Evolutionary conservation across 2,888 invertebrate genomes (phyloP), one percentile per base, ranked within the genome.

Genomic region (Acrobasis consociella): DNA sequence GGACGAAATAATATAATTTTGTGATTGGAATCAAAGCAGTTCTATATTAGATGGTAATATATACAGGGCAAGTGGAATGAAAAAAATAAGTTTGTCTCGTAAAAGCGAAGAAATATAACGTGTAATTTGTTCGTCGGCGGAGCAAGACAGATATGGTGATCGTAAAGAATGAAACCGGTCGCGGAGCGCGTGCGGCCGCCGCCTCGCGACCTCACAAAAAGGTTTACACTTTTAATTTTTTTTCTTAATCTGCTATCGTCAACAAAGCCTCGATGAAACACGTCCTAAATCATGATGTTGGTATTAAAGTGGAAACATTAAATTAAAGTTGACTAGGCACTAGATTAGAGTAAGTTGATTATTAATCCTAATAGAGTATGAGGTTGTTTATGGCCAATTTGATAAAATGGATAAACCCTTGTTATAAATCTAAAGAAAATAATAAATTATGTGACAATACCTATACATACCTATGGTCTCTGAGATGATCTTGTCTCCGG

Each of bases 401-500:
- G 42, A 11, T 11, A 11, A 11, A 1, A 13, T n/a, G 9, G 46
- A 46, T 46, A 0, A n/a, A 13, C 13, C 11, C 46, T 10, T 5
- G 11, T 5, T 3, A n/a, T 42, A 42, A 13, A 7, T 62, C 62
- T 60, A 59, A 56, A 65, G 51, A 67, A 64, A 65, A 58, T 60
- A 51, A 53, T 63, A 60, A n/a, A 63, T 65, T 65, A 63, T 61
- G 65, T 63, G 67, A 67, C 64, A n/a, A n/a, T 64, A 74, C 86
- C 64, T 9, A n/a, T 64, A 74, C 86, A 87, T 88, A 96, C 96
- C 97, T 96, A 93, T 97, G 97, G 83, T 97, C 97, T 88, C 97
- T 94, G 67, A 97, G 94, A 87, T 97, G 97, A 89, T 99, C 99
- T 91, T 99, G 99, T 75, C 99, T 94, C 68, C 99, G 94, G 93